phyloP scores from a whole-genome alignment of 2,113 vertebrate species.

The Perccottus glenii region DNA sequence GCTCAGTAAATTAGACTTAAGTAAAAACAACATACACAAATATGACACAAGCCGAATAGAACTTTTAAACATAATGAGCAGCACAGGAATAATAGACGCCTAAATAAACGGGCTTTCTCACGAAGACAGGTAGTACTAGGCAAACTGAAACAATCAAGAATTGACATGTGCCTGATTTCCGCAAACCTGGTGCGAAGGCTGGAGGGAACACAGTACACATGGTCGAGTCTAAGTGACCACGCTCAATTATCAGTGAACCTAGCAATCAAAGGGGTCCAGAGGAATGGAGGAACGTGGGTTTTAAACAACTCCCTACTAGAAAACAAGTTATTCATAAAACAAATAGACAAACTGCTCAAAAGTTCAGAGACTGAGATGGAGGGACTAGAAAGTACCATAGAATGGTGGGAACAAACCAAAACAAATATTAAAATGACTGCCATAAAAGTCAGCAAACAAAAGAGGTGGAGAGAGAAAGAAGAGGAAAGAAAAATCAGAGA shows the following conservation, averaged over 20 bases:
- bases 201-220: not conserved
- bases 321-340: not conserved
- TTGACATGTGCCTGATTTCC: not conserved
- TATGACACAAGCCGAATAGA: not conserved
- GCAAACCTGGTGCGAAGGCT: not conserved
- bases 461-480: not conserved
- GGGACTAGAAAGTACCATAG: not conserved
- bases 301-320: not conserved
- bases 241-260: not conserved
- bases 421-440: not conserved
- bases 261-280: not conserved
- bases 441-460: not conserved
- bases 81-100: not conserved
- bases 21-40: not conserved
- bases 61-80: not conserved
- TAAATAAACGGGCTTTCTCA: not conserved
- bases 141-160: not conserved
- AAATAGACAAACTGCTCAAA: not conserved
- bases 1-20: not conserved
- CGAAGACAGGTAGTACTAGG: not conserved
- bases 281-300: not conserved
- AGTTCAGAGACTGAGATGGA: not conserved
- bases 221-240: not conserved
- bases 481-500: not conserved
- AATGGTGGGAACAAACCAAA: not conserved